These are phyloP conservation scores for Oryzias javanicus DNA, from an alignment of 2,113 vertebrate genomes.

Conservation along the genomic window DNA sequence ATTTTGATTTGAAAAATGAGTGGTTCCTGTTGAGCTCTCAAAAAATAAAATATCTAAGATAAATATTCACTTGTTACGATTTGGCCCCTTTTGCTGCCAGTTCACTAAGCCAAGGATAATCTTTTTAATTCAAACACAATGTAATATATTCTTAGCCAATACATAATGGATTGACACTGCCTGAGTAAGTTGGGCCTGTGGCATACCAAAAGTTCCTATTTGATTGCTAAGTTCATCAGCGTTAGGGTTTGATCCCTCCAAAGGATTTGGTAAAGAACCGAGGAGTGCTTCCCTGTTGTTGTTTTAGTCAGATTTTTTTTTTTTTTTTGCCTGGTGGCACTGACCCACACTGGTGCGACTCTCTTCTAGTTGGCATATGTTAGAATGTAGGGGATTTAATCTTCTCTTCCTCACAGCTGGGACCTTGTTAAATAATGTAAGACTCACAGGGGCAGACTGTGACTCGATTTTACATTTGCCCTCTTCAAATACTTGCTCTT, in stretches of 20 bases:
- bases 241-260: slow-evolving; percentile 55
- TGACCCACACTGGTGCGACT: slow-evolving; percentile 56
- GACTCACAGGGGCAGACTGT: slow-evolving; percentile 64
- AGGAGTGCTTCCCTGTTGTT: slow-evolving; percentile 52
- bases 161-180: slow-evolving; percentile 60
- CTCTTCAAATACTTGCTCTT: slow-evolving; percentile 64
- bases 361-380: slow-evolving; percentile 67
- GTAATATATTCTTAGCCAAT: slow-evolving; percentile 55
- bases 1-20: no score
- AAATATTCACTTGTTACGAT: slow-evolving; percentile 29
- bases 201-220: slow-evolving; percentile 57
- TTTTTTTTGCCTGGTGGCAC: slow-evolving; percentile 57
- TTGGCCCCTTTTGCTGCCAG: slow-evolving; percentile 22
- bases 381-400: slow-evolving; percentile 74
- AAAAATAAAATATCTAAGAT: background rate
- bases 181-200: slow-evolving; percentile 46
- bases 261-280: slow-evolving; percentile 45
- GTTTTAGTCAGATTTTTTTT: slow-evolving; percentile 32
- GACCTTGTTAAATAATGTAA: slow-evolving; percentile 75
- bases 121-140: slow-evolving; percentile 55
- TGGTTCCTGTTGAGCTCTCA: no score
- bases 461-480: slow-evolving; percentile 66
- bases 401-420: slow-evolving; percentile 70
- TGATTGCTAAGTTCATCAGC: slow-evolving; percentile 64
- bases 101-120: slow-evolving; percentile 61